Percentiles rank a stretch among this genome's conserved stretches.
Conservation (phyloP, 2,888 invertebrate genomes). For the Muscina levida region DNA sequence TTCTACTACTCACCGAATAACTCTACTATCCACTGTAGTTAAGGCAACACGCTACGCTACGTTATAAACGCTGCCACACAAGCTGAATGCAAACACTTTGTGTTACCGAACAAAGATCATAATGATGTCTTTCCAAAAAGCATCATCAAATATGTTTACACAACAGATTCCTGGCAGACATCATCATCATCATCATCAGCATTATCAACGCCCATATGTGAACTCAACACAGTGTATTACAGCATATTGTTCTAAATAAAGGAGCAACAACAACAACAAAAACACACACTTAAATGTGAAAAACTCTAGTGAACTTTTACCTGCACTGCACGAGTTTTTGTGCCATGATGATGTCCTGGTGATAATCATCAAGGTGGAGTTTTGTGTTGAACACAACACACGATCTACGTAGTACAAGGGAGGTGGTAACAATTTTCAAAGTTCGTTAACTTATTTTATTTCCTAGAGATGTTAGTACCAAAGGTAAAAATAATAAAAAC, state of each 20-base stretch:
- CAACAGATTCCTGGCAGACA: constrained; percentile 13
- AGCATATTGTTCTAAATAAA: constrained; percentile 49
- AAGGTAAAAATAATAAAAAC: background rate
- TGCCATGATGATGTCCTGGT: background rate
- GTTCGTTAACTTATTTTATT: constrained; percentile 45
- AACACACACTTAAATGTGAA: too few species aligned
- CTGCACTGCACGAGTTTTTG: constrained; percentile 2
- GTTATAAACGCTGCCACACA: too few species aligned
- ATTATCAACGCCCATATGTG: constrained; percentile 2
- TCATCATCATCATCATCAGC: constrained; percentile 1
- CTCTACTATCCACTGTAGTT: too few species aligned
- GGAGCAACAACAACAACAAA: too few species aligned
- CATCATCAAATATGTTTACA: constrained; percentile 10
- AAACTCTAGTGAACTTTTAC: constrained; percentile 12
- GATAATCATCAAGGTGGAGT: constrained; percentile 47
- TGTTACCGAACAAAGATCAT: constrained; percentile 1
- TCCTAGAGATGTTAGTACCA: constrained; percentile 1
- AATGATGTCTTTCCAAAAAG: constrained; percentile 26
- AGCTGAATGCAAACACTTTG: background rate
- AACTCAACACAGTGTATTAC: constrained; percentile 20
- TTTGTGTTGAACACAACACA: background rate
- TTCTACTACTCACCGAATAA: too few species aligned
- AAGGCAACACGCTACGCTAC: too few species aligned
- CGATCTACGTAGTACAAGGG: background rate
- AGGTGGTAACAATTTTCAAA: constrained; percentile 43